Evolutionary conservation across 2,888 invertebrate species (phyloP).

Genomic region (Pseudococcus longispinus): DNA sequence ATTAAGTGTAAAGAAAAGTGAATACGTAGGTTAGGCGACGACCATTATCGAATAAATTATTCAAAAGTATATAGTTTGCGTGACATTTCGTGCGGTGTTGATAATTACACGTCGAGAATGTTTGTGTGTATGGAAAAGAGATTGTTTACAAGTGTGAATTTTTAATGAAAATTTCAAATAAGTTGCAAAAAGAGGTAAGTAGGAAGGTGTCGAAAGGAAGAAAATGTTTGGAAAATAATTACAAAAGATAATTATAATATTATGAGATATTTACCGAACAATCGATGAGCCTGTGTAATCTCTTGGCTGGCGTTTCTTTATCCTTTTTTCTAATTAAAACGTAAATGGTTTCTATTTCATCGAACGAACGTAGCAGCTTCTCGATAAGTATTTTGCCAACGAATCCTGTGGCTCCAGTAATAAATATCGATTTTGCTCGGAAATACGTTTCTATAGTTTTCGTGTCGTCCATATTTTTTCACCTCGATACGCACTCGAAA

Average conservation of each 20-base stretch:
- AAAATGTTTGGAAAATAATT: not conserved
- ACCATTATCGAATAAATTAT: not conserved
- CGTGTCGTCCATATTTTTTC: slow-evolving; percentile 32
- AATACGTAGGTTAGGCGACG: not conserved
- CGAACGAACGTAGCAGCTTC: slow-evolving; percentile 47
- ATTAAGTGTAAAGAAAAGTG: not conserved
- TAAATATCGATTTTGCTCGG: slow-evolving; percentile 53
- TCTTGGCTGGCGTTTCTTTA: slow-evolving; percentile 28
- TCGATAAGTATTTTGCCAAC: slow-evolving; percentile 52
- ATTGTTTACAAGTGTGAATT: not conserved
- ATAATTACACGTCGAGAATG: not conserved
- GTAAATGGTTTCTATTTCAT: slow-evolving; percentile 43
- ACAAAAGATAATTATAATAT: not conserved
- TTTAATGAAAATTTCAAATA: not conserved
- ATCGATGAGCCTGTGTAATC: slow-evolving; percentile 46
- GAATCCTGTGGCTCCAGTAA: slow-evolving; percentile 54
- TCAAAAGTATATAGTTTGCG: not conserved
- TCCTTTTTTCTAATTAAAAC: slow-evolving; percentile 44
- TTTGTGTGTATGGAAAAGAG: not conserved
- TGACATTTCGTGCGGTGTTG: not conserved
- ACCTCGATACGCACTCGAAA: slow-evolving; percentile 29
- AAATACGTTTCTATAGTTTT: slow-evolving; percentile 52
- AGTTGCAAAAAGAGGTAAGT: not conserved
- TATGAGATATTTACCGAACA: slow-evolving; percentile 46
- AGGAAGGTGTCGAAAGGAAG: not conserved